A percentile compares a stretch with the other conserved stretches of the same genome.
Conservation (phyloP, 2,797 vertebrate species). For the Phrynocephalus vlangalii region DNA sequence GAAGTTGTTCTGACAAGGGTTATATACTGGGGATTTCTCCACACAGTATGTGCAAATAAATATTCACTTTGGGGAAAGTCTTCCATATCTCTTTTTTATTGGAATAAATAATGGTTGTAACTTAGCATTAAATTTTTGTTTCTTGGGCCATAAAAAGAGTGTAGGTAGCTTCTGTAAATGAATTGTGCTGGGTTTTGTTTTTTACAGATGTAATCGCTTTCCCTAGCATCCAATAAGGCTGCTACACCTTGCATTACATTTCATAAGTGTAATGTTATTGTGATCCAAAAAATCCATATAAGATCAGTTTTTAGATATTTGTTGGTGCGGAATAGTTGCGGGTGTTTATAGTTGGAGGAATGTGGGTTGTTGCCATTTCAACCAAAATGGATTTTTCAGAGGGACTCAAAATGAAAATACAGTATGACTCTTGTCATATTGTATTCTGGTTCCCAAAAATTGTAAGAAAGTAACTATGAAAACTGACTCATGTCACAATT, state of each 20-base stretch:
- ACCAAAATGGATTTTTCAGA: neutral
- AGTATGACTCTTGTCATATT: constrained; percentile 8
- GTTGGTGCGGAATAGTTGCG: neutral
- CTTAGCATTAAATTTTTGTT: neutral
- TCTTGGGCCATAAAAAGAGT: neutral
- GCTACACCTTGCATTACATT: neutral
- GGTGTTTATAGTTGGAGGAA: neutral
- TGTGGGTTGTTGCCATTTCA: neutral
- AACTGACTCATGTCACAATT: neutral
- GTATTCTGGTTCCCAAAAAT: constrained; percentile 15
- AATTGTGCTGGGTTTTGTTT: constrained; percentile 2
- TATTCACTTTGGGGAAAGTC: neutral
- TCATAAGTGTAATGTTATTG: neutral
- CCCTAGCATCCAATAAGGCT: neutral
- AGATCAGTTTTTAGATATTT: neutral
- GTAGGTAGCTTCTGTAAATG: neutral
- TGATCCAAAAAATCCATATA: neutral
- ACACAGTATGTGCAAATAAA: neutral
- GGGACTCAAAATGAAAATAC: neutral
- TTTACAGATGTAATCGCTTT: neutral
- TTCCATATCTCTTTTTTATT: neutral
- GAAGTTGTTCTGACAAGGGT: neutral
- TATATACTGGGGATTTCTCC: neutral
- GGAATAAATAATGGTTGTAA: neutral
- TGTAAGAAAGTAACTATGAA: constrained; percentile 12